Percentiles rank a stretch among this genome's conserved stretches.
phyloP scores from a whole-genome alignment of 2,797 vertebrate genomes.

The Scarus forsteni region DNA sequence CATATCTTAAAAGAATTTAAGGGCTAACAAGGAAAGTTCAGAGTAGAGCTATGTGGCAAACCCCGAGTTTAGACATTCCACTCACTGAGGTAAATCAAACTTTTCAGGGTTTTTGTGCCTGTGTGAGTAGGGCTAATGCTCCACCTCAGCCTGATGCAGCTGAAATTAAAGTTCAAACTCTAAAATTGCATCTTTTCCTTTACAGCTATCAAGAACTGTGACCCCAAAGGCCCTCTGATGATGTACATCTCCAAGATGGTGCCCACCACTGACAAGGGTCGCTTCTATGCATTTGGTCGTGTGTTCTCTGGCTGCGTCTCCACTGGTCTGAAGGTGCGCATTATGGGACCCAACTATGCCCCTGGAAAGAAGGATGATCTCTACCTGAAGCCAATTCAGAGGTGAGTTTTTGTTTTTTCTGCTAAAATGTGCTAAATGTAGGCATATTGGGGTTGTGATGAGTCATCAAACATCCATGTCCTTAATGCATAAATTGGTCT shows the following conservation, averaged over 20 bases:
- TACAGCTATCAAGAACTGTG: constrained; percentile 95
- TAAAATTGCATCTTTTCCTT: not conserved
- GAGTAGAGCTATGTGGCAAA: no score
- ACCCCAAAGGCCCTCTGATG: constrained; percentile 94
- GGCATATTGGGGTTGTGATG: no score
- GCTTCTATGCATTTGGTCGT: constrained; percentile 96
- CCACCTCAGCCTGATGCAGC: no score
- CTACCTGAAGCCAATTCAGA: constrained; percentile 96
- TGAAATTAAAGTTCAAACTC: not conserved
- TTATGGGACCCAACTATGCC: constrained; percentile 97
- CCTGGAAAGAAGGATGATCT: constrained; percentile 98
- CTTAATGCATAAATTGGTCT: rapidly evolving
- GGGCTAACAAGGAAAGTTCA: no score
- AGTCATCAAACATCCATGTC: not conserved
- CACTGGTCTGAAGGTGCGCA: constrained; percentile 94
- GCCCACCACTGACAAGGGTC: constrained; percentile 94
- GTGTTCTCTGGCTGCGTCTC: constrained; percentile 95
- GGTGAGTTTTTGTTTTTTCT: constrained; percentile 76
- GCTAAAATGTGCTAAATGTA: no score
- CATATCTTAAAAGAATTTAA: no score
- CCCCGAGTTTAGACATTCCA: no score
- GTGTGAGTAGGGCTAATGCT: no score
- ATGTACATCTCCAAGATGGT: constrained; percentile 99
- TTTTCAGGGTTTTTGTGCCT: no score
- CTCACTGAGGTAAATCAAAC: no score